phyloP scores from a whole-genome alignment of 2,888 invertebrate species.

The Portevinia maculata region DNA sequence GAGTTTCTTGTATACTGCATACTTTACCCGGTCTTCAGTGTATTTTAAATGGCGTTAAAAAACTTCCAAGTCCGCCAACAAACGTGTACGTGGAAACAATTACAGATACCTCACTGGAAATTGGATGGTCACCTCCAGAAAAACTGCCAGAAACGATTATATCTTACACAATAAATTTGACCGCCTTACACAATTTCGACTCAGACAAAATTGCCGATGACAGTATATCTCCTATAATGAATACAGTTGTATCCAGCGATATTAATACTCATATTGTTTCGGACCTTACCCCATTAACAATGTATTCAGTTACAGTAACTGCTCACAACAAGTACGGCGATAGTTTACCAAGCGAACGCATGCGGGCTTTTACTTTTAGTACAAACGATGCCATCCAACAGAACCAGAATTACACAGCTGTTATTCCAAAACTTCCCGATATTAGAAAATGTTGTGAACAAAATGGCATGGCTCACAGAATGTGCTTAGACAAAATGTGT shows the following conservation, averaged over 20 bases:
- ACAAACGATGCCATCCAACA: constrained; percentile 77
- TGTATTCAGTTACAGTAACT: constrained; percentile 91
- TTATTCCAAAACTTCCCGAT: constrained; percentile 89
- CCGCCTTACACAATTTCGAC: constrained; percentile 88
- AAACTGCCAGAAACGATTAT: constrained; percentile 87
- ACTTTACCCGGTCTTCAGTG: constrained; percentile 92
- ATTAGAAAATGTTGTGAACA: constrained; percentile 88
- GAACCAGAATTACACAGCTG: constrained; percentile 78
- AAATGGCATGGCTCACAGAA: constrained; percentile 89
- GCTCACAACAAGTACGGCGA: constrained; percentile 90
- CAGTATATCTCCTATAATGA: constrained; percentile 80
- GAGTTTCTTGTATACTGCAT: constrained; percentile 92
- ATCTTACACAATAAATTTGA: constrained; percentile 89
- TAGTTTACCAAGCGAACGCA: constrained; percentile 89
- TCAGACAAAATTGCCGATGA: constrained; percentile 78
- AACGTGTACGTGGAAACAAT: constrained; percentile 89
- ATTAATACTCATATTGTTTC: constrained; percentile 10
- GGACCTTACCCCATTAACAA: constrained; percentile 89
- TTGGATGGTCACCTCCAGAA: constrained; percentile 88
- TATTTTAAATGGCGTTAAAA: constrained; percentile 89
- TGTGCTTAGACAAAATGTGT: constrained; percentile 91
- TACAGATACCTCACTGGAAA: constrained; percentile 88
- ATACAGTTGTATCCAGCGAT: constrained; percentile 79
- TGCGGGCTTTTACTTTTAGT: constrained; percentile 89
- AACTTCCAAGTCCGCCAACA: constrained; percentile 89